Conservation (phyloP, 2,797 vertebrate genomes). For the Perodicticus potto region DNA sequence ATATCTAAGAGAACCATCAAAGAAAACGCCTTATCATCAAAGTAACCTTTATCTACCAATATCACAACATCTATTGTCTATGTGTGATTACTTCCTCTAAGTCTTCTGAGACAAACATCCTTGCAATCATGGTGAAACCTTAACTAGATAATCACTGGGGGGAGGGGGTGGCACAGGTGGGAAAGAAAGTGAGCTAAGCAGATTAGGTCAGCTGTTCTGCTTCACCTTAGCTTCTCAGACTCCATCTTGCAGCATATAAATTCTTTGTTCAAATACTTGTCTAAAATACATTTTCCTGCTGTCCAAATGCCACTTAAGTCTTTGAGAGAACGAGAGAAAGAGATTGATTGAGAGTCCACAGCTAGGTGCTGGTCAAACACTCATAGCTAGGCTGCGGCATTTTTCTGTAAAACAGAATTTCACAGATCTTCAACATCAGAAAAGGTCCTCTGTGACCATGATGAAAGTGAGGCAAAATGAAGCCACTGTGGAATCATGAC, state of each 20-base stretch:
- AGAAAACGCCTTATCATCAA: too few species aligned
- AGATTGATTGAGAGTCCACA: neutral
- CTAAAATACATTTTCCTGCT: slow-evolving; percentile 42
- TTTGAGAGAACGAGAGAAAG: neutral
- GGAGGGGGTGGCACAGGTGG: too few species aligned
- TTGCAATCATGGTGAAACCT: too few species aligned
- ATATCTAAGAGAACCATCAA: too few species aligned
- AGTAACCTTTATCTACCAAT: too few species aligned
- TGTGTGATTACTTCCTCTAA: too few species aligned
- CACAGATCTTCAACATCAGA: neutral
- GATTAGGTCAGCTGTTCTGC: too few species aligned
- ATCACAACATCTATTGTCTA: too few species aligned
- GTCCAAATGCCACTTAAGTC: slow-evolving; percentile 8
- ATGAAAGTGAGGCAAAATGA: slow-evolving; percentile 19
- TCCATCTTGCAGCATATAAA: neutral
- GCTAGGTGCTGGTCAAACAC: neutral
- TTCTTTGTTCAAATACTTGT: slow-evolving; percentile 16
- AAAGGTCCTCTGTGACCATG: neutral
- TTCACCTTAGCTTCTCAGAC: too few species aligned
- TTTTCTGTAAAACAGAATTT: neutral
- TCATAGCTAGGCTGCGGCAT: neutral
- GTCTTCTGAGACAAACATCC: too few species aligned
- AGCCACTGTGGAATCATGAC: neutral
- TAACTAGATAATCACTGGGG: too few species aligned
- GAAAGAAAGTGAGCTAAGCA: too few species aligned